Evolutionary conservation across 2,888 invertebrate genomes (phyloP).

Genomic region (Meghimatium bilineatum): DNA sequence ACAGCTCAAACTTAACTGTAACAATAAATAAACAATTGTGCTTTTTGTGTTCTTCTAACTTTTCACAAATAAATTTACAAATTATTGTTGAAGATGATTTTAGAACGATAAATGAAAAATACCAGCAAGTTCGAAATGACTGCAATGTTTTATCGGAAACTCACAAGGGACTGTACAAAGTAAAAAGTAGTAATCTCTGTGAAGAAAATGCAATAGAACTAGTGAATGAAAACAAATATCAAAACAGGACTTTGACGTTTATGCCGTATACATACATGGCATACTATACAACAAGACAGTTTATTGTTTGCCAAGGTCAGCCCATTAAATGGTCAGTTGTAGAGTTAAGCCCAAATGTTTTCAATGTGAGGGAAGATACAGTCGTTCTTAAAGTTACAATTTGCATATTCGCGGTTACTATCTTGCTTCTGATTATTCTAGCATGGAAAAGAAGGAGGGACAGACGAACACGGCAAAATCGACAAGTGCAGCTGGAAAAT

Average conservation of each 20-base stretch:
- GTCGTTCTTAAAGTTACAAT: background rate
- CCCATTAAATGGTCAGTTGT: background rate
- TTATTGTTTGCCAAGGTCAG: conserved; percentile 11
- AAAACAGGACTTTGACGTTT: conserved; percentile 1
- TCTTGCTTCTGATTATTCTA: background rate
- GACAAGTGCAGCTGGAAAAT: background rate
- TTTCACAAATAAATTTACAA: background rate
- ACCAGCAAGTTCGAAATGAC: background rate
- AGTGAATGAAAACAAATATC: background rate
- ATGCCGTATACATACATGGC: background rate
- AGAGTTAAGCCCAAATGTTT: no score
- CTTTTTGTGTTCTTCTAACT: background rate
- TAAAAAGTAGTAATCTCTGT: background rate
- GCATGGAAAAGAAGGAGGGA: background rate
- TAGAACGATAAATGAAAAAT: background rate
- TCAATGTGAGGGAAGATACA: background rate
- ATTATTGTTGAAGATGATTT: conserved; percentile 10
- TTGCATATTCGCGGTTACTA: background rate
- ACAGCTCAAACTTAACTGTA: background rate
- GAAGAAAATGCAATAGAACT: background rate
- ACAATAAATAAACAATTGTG: conserved; percentile 14
- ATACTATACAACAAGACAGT: conserved; percentile 9
- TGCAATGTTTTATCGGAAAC: background rate
- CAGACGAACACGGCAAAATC: background rate
- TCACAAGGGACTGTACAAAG: background rate